Base-by-base conservation (phyloP, 1,140 invertebrate species). In the Battus philenor region DNA sequence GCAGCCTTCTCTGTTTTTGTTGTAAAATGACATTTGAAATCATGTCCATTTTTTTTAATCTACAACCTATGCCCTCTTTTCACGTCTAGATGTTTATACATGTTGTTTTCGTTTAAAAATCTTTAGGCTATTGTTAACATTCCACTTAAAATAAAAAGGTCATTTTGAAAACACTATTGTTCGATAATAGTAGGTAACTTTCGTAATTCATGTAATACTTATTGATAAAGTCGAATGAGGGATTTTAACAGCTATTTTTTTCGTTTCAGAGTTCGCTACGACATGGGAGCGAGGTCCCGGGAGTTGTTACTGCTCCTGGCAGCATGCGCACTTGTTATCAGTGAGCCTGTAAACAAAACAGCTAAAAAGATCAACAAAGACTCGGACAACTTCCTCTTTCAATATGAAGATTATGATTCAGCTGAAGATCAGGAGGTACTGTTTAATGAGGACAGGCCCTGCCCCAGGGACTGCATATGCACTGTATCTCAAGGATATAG, bases 391-490 rank as follows among this genome's bases (percentile, higher is more conserved):
- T 72, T 69, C 52, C 58, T 71, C 8, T 59, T 68, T 48, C 68
- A 75, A 48, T 81, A 86, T 46, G 73, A 77, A 20, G 79, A 86
- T 48, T 79, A 82, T 50, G 75, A 77, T 33, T 50, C 71, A 20
- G 68, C 67, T 11, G 73, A 78, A 17, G 71, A 77, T 38, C 77
- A 84, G 30, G 78, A 85, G 54, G 69, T 85, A n/a, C 70, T 86
- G 17, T 86, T 79, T 57, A 86, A 66, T 50, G 78, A 86, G 53
- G 79, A 86, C 60, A 79, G 68, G 31, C 80, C 86, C 11, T 87
- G 86, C 55, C 84, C 86, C 18, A 77, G 86, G 54, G 83, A 87
- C 54, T 87, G 86, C 63, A 68, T 85, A 56, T 87, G 86, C 60
- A 77, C 68, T 57, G 68, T 75, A 54, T 78, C 75, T 38, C 74